A percentile compares a stretch with the other conserved stretches of the same genome.
These are phyloP conservation scores for Theristicus caerulescens DNA, from an alignment of 2,113 vertebrate genomes.

Conservation along the genomic window DNA sequence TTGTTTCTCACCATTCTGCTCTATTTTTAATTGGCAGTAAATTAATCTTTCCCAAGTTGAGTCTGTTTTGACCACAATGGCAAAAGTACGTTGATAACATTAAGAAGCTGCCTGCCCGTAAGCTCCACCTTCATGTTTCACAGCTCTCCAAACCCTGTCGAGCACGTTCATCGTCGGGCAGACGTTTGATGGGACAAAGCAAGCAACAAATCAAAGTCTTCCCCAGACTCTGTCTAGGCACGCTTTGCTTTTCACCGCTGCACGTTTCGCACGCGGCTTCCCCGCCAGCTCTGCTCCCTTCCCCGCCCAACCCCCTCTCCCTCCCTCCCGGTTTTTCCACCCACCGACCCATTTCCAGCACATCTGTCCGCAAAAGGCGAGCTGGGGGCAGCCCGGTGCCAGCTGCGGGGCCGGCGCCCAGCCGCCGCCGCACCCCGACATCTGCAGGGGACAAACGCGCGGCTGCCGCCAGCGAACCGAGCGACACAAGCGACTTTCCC, in stretches of 20 bases:
- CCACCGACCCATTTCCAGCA: accelerated
- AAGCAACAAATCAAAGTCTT: not conserved
- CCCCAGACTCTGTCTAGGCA: not conserved
- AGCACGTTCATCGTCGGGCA: accelerated
- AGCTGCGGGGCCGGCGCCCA: too few species aligned
- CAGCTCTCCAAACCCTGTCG: not conserved
- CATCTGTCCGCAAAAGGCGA: accelerated
- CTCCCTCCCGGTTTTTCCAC: not conserved
- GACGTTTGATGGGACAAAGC: not conserved
- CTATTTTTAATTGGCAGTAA: not conserved
- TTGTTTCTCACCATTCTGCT: not conserved
- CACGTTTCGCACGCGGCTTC: not conserved
- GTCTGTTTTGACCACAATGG: not conserved
- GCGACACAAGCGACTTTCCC: not conserved
- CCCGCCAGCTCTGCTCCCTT: too few species aligned
- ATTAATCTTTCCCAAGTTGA: not conserved
- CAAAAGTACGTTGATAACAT: not conserved
- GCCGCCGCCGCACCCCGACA: not conserved
- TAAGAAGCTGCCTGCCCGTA: not conserved
- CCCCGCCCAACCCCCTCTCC: not conserved
- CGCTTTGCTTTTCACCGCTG: not conserved
- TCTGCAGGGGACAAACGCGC: accelerated
- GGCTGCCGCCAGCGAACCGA: accelerated
- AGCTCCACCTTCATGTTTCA: not conserved
- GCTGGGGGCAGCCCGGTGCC: not conserved